A percentile compares a stretch with the other conserved stretches of the same genome.
phyloP scores from a whole-genome alignment of 2,113 vertebrate genomes.

The Pimephales promelas region DNA sequence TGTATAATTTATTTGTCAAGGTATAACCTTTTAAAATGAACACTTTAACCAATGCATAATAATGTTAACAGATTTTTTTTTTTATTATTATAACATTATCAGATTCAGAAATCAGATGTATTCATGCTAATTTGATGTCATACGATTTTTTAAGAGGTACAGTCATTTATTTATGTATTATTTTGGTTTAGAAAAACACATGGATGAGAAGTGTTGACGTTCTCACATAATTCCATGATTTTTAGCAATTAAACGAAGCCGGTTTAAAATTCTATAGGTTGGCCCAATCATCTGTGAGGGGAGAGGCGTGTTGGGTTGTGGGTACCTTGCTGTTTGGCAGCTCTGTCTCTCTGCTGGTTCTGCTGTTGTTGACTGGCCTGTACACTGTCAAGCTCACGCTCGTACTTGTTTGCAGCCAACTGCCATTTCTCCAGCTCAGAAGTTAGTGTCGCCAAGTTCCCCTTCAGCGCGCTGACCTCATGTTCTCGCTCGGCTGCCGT shows the following conservation, averaged over 20 bases:
- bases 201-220: background rate
- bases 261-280: background rate
- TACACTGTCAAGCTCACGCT: conserved; percentile 84
- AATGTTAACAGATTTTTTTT: background rate
- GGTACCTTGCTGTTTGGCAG: conserved; percentile 85
- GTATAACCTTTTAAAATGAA: background rate
- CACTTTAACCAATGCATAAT: background rate
- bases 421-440: conserved; percentile 89
- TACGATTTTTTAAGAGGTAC: background rate
- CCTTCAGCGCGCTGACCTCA: conserved; percentile 81
- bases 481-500: conserved; percentile 82
- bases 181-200: background rate
- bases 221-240: background rate
- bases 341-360: conserved; percentile 87
- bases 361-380: conserved; percentile 86
- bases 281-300: background rate
- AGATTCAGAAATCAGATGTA: background rate
- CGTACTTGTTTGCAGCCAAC: conserved; percentile 84
- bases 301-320: background rate
- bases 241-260: background rate
- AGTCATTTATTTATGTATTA: background rate
- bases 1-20: background rate
- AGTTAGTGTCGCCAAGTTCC: conserved; percentile 81
- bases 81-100: background rate
- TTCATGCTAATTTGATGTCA: background rate